These are phyloP conservation scores for Ptychadena robeensis DNA, from an alignment of 2,797 vertebrate species.

Conservation along the genomic window DNA sequence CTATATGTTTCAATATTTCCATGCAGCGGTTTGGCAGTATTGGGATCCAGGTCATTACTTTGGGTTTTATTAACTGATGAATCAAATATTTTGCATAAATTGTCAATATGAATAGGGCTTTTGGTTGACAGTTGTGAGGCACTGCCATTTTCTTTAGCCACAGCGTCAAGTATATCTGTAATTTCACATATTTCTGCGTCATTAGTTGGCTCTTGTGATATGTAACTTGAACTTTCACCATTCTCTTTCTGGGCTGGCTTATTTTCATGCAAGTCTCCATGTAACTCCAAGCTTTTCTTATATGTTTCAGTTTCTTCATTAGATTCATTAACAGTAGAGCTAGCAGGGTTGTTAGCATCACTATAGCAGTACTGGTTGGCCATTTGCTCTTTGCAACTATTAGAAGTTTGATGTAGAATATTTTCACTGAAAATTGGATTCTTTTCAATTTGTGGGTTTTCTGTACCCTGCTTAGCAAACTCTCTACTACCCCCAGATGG, in stretches of 20 bases:
- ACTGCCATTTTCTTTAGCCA: conserved; percentile 39
- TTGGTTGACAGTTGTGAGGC: not conserved
- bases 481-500: no score
- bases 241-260: not conserved
- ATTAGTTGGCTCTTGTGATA: conserved; percentile 13
- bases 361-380: not conserved
- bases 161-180: conserved; percentile 42
- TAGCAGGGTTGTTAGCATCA: not conserved
- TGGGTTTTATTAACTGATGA: conserved; percentile 62
- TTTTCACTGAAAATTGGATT: not conserved
- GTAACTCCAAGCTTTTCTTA: not conserved
- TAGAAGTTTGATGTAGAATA: not conserved
- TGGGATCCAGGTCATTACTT: conserved; percentile 41
- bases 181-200: conserved; percentile 39
- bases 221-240: not conserved
- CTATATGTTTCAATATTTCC: not conserved
- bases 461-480: not conserved
- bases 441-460: not conserved
- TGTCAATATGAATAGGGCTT: conserved; percentile 71
- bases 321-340: not conserved
- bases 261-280: not conserved
- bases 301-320: not conserved
- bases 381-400: not conserved
- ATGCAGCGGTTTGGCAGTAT: conserved; percentile 12
- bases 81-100: conserved; percentile 72